These are phyloP conservation scores for Phyllotreta cruciferae DNA, from an alignment of 2,888 invertebrate genomes.

Conservation along the genomic window DNA sequence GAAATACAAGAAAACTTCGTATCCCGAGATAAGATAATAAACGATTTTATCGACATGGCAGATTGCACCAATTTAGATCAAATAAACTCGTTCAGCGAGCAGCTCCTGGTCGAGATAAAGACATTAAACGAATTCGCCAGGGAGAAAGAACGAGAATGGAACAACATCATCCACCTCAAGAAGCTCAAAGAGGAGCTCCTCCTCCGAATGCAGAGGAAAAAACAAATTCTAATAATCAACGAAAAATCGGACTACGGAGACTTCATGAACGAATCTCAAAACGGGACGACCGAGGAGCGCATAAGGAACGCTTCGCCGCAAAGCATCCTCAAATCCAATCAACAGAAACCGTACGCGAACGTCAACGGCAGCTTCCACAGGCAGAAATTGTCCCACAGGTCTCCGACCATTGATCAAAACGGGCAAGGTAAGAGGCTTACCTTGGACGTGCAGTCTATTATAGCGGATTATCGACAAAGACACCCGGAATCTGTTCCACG, in stretches of 20 bases:
- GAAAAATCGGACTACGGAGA: conserved; percentile 48
- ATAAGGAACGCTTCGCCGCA: conserved; percentile 41
- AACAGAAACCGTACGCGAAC: conserved; percentile 38
- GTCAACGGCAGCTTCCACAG: conserved; percentile 42
- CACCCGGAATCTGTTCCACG: conserved; percentile 78
- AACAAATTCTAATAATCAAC: conserved; percentile 65
- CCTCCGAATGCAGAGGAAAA: conserved; percentile 72
- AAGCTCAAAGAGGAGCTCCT: conserved; percentile 86
- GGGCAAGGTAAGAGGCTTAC: conserved; percentile 72
- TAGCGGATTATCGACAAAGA: conserved; percentile 79
- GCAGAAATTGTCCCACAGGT: conserved; percentile 26
- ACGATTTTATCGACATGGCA: conserved; percentile 69
- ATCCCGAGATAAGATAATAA: conserved; percentile 67
- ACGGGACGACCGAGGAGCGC: conserved; percentile 40
- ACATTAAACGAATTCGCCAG: conserved; percentile 76
- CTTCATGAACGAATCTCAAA: conserved; percentile 44
- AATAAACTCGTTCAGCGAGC: conserved; percentile 70
- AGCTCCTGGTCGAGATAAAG: conserved; percentile 71
- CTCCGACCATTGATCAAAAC: conserved; percentile 61
- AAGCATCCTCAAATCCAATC: conserved; percentile 49
- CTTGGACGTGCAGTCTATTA: conserved; percentile 83
- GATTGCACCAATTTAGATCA: conserved; percentile 69
- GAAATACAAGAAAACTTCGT: conserved; percentile 55
- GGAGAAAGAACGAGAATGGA: conserved; percentile 87
- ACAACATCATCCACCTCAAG: conserved; percentile 80